Base-by-base conservation (phyloP, 2,888 invertebrate genomes). In the Eutolmus rufibarbis region DNA sequence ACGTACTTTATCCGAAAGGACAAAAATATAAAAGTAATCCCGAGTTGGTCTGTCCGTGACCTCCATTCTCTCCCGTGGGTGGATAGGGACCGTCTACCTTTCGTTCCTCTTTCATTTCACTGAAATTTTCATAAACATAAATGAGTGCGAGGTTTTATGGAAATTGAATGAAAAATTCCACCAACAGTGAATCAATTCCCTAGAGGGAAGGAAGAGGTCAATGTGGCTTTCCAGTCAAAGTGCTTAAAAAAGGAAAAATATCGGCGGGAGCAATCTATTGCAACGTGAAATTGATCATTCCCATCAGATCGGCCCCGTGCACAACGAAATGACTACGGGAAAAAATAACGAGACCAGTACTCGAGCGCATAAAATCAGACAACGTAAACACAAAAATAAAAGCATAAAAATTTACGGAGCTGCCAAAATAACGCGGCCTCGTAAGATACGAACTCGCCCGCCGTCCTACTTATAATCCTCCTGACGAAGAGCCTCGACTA, bases 351-450 rank as follows among this genome's bases (percentile, higher is more conserved):
- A 66, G 66, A 28, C 66, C 66, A 66, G 28, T 51, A 79, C 9
- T 23, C 51, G 51, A 79, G 40, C 28, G 51, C 31, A 40, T 46
- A 79, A 79, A 28, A 23, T 51, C 79, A 43, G 31, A 28, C 79
- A 79, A 28, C 31, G 51, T 79, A 79, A 79, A 51, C 28, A 66
- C 28, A 79, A 79, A 79, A 28, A 23, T 51, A 79, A 43, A 78
- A 78, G 23, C 43, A 78, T 40, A 79, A 51, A 79, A 79, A 79
- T 79, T 79, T 46, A 79, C 79, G 51, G 51, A 31, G n/a, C 40
- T 51, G 16, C 12, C 79, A 3, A 79, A 79, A 79, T 79, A 43
- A 51, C 31, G 31, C 23, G 5, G 51, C 51, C 46, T 12, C 9
- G 66, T 28, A 66, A 66, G 66, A 66, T 66, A 66, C 28, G 23